Base-by-base conservation (phyloP, 2,797 vertebrate species). In the Microtus agrestis region DNA sequence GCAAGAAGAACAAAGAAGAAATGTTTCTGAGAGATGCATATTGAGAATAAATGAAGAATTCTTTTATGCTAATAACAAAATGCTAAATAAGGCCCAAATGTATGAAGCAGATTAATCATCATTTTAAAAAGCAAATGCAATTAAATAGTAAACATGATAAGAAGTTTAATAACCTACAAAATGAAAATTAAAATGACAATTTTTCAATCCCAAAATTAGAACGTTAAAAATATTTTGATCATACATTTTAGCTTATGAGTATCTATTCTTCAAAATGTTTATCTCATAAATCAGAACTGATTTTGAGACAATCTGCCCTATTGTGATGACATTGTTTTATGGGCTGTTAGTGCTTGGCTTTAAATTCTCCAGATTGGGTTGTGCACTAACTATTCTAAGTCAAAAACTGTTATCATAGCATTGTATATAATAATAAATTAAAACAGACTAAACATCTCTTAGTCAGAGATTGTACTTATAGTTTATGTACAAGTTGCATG, bases 151-250 rank as follows among this genome's bases (percentile, higher is more conserved):
- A 87, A 4, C 9, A 46, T 69, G 29, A 78, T 90, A n/a, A 74
- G 37, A 56, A 73, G 1, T 46, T 93, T 87, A 51, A 37, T 46
- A 78, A 43, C 12, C 29, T 61, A 79, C 12, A 14, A 11, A 0
- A 14, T 8, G 40, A 56, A 80, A 94, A 73, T 91, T 84, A 79
- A 94, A 92, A 80, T 27, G 61, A n/a, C 19, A 79, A 17, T 56
- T 71, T 63, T 34, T 40, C 9, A 37, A 19, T 59, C 48, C 48
- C 6, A 82, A 77, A 89, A 71, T 59, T 61, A 77, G 11, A 90
- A 79, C 13, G 73, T 46, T 82, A 77, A 63, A 61, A 12, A 85
- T 43, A 34, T 65, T 81, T 89, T 87, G 9, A 77, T 81, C 71
- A 29, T 61, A 2, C 29, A 46, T 40, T 65, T 93, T 92, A 74